Conservation (phyloP, 2,113 vertebrate genomes). For the Colinus virginianus region DNA sequence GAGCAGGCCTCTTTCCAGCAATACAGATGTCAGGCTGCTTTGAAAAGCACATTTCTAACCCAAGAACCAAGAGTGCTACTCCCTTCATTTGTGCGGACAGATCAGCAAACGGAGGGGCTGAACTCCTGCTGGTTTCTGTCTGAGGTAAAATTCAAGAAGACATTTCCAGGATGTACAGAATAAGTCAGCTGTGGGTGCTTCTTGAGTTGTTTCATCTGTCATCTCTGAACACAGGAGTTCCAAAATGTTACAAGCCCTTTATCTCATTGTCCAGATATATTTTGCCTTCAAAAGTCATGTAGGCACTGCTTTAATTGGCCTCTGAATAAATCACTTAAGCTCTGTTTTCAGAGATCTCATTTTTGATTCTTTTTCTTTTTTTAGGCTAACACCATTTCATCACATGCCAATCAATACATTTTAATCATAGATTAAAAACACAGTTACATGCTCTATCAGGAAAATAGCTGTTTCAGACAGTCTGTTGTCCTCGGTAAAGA, state of each 20-base stretch:
- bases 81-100: background rate
- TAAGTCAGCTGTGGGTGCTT: background rate
- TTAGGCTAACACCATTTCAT: background rate
- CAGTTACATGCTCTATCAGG: background rate
- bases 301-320: background rate
- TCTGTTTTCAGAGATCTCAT: background rate
- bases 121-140: background rate
- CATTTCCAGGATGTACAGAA: background rate
- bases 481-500: background rate
- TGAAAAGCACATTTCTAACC: background rate
- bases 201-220: background rate
- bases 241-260: background rate
- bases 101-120: background rate
- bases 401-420: background rate
- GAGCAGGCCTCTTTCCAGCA: background rate
- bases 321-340: background rate
- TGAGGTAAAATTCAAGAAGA: background rate
- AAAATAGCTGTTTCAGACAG: background rate
- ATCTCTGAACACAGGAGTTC: background rate
- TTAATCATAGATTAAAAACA: background rate
- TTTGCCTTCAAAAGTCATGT: slow-evolving; percentile 6
- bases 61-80: background rate
- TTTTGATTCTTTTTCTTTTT: background rate
- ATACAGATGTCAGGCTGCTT: background rate
- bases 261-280: slow-evolving; percentile 1